Evolutionary conservation across 2,797 vertebrate species (phyloP).

Genomic region (Spinibarbus caldwelli): DNA sequence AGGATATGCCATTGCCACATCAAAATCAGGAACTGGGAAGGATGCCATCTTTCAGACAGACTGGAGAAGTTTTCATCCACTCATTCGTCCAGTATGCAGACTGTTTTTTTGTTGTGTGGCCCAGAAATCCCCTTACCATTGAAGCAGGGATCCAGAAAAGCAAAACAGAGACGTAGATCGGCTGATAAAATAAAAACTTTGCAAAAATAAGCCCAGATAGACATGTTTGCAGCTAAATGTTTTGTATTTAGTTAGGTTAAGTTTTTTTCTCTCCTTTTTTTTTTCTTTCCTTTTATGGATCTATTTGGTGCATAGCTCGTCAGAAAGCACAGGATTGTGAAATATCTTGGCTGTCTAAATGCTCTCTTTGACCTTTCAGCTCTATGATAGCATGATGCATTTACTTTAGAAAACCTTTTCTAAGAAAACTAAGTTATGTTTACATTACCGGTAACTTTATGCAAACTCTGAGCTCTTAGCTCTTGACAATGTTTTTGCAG

Average conservation of each 20-base stretch:
- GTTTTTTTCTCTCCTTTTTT: neutral
- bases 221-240: neutral
- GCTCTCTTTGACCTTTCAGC: neutral
- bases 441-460: neutral
- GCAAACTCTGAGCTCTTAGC: neutral
- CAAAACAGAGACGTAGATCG: neutral
- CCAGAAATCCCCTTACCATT: neutral
- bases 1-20: neutral
- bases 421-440: neutral
- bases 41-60: neutral
- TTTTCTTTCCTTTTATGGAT: neutral
- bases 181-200: neutral
- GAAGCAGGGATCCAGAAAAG: neutral
- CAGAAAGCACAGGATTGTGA: conserved; percentile 6
- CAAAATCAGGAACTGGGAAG: neutral
- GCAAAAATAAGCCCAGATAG: neutral
- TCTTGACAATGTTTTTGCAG: neutral
- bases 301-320: neutral
- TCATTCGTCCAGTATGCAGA: neutral
- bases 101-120: neutral
- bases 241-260: neutral
- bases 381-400: neutral
- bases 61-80: neutral
- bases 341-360: conserved; percentile 5
- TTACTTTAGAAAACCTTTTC: neutral